phyloP scores from a whole-genome alignment of 2,888 invertebrate species.

The Lasiommata megera region DNA sequence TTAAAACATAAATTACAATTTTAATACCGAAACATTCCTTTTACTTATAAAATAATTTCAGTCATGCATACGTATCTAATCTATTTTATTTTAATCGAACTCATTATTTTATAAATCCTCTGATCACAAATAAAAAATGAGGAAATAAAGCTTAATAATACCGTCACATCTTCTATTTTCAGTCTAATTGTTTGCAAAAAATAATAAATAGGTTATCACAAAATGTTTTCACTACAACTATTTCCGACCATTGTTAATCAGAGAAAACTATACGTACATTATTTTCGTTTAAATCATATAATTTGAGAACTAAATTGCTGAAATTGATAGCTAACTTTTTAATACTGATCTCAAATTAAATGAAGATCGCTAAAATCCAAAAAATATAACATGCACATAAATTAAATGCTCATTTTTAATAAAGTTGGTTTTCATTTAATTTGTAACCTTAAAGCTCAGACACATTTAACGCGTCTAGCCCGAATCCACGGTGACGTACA shows the following conservation, averaged over 20 bases:
- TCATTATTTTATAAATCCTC: not conserved
- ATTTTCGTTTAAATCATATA: no score
- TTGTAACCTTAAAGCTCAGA: no score
- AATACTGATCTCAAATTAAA: no score
- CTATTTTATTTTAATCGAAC: not conserved
- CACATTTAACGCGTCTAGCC: no score
- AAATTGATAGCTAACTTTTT: no score
- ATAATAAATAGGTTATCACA: not conserved
- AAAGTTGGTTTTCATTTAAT: no score
- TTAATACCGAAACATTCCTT: conserved; percentile 4
- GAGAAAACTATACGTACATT: no score
- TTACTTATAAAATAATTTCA: conserved; percentile 1
- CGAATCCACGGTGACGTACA: no score
- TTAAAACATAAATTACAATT: not conserved
- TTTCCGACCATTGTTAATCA: no score
- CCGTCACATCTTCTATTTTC: not conserved
- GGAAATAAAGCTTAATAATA: conserved; percentile 3
- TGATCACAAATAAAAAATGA: not conserved
- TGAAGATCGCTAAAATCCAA: no score
- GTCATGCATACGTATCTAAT: conserved; percentile 6
- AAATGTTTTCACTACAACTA: not conserved
- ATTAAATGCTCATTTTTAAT: no score
- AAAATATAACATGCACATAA: no score
- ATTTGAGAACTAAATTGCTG: not conserved
- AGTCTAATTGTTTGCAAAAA: conserved; percentile 5